These are phyloP conservation scores for Syrrhaptes paradoxus DNA, from an alignment of 2,113 vertebrate species.

Conservation along the genomic window DNA sequence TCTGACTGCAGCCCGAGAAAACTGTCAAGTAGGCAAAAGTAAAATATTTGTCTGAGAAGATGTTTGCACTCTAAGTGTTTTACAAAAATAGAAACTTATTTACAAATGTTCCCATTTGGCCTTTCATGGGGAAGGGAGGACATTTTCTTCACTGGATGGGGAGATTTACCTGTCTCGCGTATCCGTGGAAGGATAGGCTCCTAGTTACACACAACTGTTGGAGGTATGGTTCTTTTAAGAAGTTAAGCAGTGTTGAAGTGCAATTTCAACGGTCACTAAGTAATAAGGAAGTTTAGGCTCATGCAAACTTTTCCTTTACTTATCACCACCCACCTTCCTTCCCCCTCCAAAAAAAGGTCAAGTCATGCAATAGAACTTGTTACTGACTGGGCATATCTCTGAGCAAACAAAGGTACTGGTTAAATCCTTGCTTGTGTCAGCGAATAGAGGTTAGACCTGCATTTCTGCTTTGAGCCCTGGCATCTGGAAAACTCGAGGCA, in stretches of 20 bases:
- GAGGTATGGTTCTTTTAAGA: neutral
- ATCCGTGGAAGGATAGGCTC: neutral
- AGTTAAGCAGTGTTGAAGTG: slow-evolving; percentile 1
- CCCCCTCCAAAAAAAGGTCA: slow-evolving; percentile 13
- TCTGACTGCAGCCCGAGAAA: neutral
- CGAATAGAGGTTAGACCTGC: neutral
- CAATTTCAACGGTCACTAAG: neutral
- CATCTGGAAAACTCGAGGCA: neutral
- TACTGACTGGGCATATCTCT: neutral
- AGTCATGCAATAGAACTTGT: neutral
- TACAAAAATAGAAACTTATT: slow-evolving; percentile 44
- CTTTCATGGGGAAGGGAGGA: slow-evolving; percentile 41
- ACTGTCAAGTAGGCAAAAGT: neutral
- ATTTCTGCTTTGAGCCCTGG: neutral
- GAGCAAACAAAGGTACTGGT: neutral
- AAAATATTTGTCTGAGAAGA: slow-evolving; percentile 30
- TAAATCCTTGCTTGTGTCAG: neutral
- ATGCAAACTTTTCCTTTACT: slow-evolving; percentile 37
- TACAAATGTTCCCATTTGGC: slow-evolving; percentile 57
- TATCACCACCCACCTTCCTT: slow-evolving; percentile 42
- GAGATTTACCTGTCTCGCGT: neutral
- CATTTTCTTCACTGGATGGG: neutral
- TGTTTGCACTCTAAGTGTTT: neutral
- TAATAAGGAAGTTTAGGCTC: slow-evolving; percentile 49
- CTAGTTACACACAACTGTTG: neutral